Evolutionary conservation across 2,888 invertebrate species (phyloP).

Genomic region (Drosophila kambysellisi): DNA sequence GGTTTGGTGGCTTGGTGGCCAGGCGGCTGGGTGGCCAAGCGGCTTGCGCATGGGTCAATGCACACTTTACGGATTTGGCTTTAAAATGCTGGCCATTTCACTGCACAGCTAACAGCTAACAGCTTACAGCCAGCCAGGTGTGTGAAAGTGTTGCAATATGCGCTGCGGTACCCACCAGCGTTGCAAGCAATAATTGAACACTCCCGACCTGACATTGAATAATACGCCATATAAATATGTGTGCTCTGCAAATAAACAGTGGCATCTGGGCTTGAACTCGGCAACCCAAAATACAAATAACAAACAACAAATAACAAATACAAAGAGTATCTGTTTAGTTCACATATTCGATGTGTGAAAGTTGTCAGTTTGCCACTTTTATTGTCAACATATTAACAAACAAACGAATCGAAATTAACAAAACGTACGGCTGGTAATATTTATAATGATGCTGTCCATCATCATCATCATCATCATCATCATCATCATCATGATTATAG

Average conservation of each 20-base stretch:
- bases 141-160: slow-evolving; percentile 77
- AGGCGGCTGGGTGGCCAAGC: background rate
- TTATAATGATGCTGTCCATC: background rate
- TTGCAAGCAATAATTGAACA: slow-evolving; percentile 41
- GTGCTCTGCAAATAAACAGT: slow-evolving; percentile 11
- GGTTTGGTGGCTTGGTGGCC: slow-evolving; percentile 9
- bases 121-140: slow-evolving; percentile 35
- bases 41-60: slow-evolving; percentile 72
- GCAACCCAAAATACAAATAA: slow-evolving; percentile 2
- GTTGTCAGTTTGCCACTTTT: slow-evolving; percentile 74
- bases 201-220: slow-evolving; percentile 68
- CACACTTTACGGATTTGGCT: slow-evolving; percentile 77
- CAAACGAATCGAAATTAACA: slow-evolving; percentile 28
- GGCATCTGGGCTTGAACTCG: slow-evolving; percentile 38
- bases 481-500: slow-evolving; percentile 18
- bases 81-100: slow-evolving; percentile 65
- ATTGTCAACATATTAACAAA: slow-evolving; percentile 75
- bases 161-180: slow-evolving; percentile 24
- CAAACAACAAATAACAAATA: slow-evolving; percentile 20
- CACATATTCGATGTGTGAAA: slow-evolving; percentile 69
- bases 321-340: slow-evolving; percentile 17
- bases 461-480: slow-evolving; percentile 1
- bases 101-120: slow-evolving; percentile 27
- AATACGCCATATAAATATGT: slow-evolving; percentile 56
- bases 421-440: slow-evolving; percentile 27